Evolutionary conservation across 1,140 invertebrate genomes (phyloP), one percentile per base, ranked within the genome.

Genomic region (Procambarus virginalis): DNA sequence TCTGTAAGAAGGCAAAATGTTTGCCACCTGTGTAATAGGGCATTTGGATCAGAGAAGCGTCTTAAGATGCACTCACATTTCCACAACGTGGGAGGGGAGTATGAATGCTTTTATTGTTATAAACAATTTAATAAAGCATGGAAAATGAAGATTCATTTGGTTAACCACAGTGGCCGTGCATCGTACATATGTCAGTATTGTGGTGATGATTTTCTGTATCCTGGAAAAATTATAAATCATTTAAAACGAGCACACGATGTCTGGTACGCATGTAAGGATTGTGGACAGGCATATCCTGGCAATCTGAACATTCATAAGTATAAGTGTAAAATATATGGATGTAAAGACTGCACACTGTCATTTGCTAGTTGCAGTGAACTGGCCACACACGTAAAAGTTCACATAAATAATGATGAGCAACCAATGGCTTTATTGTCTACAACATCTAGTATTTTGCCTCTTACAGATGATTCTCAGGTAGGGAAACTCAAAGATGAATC

Each of bases 81-180:
- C 20, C 88, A 89, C 58, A 84, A 89, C 20, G 81, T 78, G 22
- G 88, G 81, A 14, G 88, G 87, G 8, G 73, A 84, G 45, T 89
- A 78, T 78, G 64, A 89, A 68, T 89, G 88, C n/a, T 78, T 84
- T 68, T 89, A 89, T 55, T 89, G 88, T 78, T 22, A 76, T 1
- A 89, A 84, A 81, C 81, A 82, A 34, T 89, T 89, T 45, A 89
- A 89, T 79, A 89, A 89, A 49, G 81, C 81, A 3, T 89, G 88
- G 88, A 89, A 89, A 78, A 70, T 89, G 81, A 89, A 89, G 51
- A 89, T 89, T 77, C 88, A 89, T 46, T 34, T 89, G 75, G 80
- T 89, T 10, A 89, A 79, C 58, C 88, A 89, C 49, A 89, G 73
- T 68, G 88, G 88, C 14, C 48, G 78, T 20, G 73, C 88, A 51